phyloP scores from a whole-genome alignment of 1,140 invertebrate species.

The Drosophila truncata region DNA sequence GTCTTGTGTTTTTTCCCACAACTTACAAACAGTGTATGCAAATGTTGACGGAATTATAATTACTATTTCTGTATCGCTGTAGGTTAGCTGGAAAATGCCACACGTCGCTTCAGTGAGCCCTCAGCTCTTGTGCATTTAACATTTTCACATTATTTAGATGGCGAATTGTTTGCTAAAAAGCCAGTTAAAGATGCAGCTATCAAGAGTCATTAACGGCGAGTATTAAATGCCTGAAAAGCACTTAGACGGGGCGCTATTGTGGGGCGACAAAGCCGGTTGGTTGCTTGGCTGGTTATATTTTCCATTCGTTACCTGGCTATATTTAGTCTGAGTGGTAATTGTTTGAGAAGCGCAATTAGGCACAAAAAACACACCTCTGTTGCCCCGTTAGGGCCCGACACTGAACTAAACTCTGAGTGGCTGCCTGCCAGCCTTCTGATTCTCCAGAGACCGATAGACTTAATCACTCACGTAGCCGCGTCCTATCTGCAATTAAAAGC shows the following conservation, averaged over 20 bases:
- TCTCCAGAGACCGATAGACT: neutral
- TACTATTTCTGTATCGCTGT: constrained; percentile 36
- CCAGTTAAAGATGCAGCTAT: constrained; percentile 42
- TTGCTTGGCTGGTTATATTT: constrained; percentile 6
- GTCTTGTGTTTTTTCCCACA: constrained; percentile 30
- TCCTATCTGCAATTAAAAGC: constrained; percentile 19
- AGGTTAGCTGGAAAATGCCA: constrained; percentile 21
- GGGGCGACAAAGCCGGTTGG: constrained; percentile 5
- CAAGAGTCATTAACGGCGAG: constrained; percentile 41
- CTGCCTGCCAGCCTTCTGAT: neutral
- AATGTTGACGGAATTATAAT: constrained; percentile 61
- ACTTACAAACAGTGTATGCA: constrained; percentile 49
- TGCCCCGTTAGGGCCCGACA: constrained; percentile 7
- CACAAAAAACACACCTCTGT: constrained; percentile 20
- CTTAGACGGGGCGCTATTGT: constrained; percentile 25
- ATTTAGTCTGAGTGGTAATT: constrained; percentile 22
- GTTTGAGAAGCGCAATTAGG: constrained; percentile 31
- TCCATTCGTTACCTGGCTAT: constrained; percentile 21
- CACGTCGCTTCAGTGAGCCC: constrained; percentile 16
- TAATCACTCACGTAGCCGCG: constrained; percentile 40
- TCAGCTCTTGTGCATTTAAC: constrained; percentile 16
- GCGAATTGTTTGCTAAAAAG: constrained; percentile 48
- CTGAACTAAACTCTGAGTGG: constrained; percentile 6
- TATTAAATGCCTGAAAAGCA: constrained; percentile 40
- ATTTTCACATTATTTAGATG: constrained; percentile 46